Conservation (phyloP, 2,888 invertebrate species). For the Melitaea athalia region DNA sequence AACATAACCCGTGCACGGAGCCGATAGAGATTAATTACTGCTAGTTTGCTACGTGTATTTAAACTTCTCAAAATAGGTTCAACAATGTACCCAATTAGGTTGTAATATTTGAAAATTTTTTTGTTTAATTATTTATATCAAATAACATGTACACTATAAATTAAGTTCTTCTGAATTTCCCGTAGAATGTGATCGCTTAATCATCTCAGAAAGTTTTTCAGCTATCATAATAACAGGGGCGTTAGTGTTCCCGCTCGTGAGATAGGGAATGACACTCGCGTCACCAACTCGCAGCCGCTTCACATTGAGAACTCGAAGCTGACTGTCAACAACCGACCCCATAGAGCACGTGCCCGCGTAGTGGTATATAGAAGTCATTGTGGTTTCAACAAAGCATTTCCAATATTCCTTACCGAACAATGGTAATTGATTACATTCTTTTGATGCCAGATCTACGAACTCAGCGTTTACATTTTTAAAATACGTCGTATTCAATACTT, state of each 20-base stretch:
- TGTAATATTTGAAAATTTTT: no score
- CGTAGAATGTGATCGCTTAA: constrained; percentile 42
- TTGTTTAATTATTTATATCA: no score
- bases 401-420: constrained; percentile 53
- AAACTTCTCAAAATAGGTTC: neutral
- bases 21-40: constrained; percentile 5
- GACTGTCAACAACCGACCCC: constrained; percentile 87
- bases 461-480: constrained; percentile 47
- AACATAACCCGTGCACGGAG: neutral
- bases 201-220: constrained; percentile 51
- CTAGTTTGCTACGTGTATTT: neutral
- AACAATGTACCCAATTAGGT: neutral
- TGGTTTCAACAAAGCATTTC: constrained; percentile 52
- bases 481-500: constrained; percentile 49
- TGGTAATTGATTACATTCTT: constrained; percentile 45
- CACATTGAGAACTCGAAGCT: constrained; percentile 60
- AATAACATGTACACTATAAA: no score
- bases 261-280: constrained; percentile 72
- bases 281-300: constrained; percentile 49
- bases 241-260: constrained; percentile 79
- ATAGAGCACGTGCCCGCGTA: constrained; percentile 87
- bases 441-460: constrained; percentile 43
- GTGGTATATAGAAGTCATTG: constrained; percentile 85
- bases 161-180: neutral
- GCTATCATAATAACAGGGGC: constrained; percentile 64